A percentile compares a stretch with the other conserved stretches of the same genome.
Conservation (phyloP, 2,113 vertebrate genomes). For the Antigone vipio region DNA sequence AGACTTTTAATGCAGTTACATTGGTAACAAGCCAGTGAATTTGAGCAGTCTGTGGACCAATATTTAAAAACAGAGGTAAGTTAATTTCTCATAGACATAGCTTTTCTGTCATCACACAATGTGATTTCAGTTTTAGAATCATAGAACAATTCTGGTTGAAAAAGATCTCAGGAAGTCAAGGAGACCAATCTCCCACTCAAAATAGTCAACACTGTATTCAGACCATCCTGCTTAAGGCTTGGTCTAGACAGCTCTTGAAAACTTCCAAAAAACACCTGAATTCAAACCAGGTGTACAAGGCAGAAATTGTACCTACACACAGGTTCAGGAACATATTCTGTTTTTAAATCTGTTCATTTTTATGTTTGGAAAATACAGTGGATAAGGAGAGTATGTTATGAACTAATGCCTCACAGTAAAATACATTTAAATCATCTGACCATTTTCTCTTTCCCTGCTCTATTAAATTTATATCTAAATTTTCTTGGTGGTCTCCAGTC, state of each 20-base stretch:
- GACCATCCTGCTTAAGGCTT: neutral
- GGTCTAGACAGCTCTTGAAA: neutral
- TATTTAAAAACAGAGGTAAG: neutral
- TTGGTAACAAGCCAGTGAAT: neutral
- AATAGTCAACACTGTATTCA: neutral
- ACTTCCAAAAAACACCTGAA: neutral
- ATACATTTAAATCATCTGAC: neutral
- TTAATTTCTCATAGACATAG: neutral
- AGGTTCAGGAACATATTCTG: neutral
- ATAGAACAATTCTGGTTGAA: neutral
- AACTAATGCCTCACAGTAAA: neutral
- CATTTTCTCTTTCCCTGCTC: neutral
- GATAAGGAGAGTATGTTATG: neutral
- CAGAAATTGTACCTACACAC: neutral
- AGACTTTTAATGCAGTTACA: neutral
- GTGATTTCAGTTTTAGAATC: neutral
- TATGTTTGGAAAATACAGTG: neutral
- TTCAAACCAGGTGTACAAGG: neutral
- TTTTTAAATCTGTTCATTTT: neutral
- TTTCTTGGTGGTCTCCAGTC: neutral
- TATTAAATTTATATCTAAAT: neutral
- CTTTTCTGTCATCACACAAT: neutral
- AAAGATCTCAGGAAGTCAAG: neutral
- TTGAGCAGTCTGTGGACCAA: neutral
- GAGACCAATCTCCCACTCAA: neutral